Base-by-base conservation (phyloP, 2,113 vertebrate species). In the Aptenodytes forsteri region DNA sequence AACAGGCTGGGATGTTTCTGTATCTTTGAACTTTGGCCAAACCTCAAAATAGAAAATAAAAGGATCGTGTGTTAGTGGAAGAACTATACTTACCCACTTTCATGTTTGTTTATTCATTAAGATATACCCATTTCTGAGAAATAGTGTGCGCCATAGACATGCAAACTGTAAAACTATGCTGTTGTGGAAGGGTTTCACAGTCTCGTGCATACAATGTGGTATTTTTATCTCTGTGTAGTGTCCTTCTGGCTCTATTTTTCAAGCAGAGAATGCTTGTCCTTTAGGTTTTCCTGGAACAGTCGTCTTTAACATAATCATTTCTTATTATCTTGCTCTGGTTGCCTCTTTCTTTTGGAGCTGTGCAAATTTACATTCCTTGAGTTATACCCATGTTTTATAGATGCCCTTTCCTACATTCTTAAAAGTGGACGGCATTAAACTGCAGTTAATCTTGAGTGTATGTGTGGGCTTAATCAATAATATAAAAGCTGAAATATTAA, bases 71-170 rank as follows among this genome's bases (percentile, higher is more conserved):
- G 18, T 73, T 94, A 65, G 58, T 50, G 32, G 80, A 93, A 84
- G 44, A 90, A 38, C 22, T 79, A 15, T 85, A 4, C 18, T 32
- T 70, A 34, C 54, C 44, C 46, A 16, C 82, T 94, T 73, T 67
- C 50, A 44, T 5, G 4, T 83, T 95, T 90, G 32, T 88, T 96
- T 94, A 83, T 94, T 95, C 62, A 78, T 94, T 70, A 77, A 86
- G n/a, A 44, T 85, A 70, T 30, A 76, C 26, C 23, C 8, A 13
- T 79, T 96, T 96, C 73, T 87, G 65, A 83, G 86, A 83, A 77
- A 64, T 4, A 7, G 4, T 36, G 29, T 36, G 27, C 3, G 2
- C 15, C 32, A 6, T 42, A 82, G 26, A 29, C 20, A 11, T 11
- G 21, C 15, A 78, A 66, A 55, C 23, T 52, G 25, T 46, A 55